Percentiles rank a stretch among this genome's conserved stretches.
Conservation (phyloP, 2,797 vertebrate species). For the Sebastolobus altivelis region DNA sequence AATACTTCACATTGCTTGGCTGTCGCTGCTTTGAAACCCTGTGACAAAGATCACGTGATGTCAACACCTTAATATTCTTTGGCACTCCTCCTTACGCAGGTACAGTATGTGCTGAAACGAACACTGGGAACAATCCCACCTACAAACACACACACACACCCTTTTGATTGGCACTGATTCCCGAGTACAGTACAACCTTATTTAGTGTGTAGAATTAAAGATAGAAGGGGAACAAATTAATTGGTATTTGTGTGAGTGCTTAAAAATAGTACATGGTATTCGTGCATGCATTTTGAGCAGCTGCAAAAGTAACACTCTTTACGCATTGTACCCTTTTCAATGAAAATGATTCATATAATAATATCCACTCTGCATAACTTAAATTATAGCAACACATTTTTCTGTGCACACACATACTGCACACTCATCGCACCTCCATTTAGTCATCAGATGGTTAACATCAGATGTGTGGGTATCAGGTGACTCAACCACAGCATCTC, state of each 20-base stretch:
- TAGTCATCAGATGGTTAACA: conserved; percentile 10
- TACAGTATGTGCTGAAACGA: not conserved
- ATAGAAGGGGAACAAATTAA: not conserved
- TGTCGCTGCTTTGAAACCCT: not conserved
- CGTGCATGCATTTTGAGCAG: not conserved
- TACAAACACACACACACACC: not conserved
- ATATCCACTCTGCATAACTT: not conserved
- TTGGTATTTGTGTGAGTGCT: not conserved
- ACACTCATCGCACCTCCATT: not conserved
- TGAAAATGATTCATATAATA: not conserved
- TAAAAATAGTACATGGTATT: not conserved
- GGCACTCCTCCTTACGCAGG: not conserved
- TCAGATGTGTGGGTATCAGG: conserved; percentile 12
- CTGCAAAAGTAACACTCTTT: not conserved
- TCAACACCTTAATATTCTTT: not conserved
- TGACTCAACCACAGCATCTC: conserved; percentile 17
- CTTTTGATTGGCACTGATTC: not conserved
- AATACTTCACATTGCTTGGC: not conserved
- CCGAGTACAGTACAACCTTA: not conserved
- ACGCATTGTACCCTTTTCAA: not conserved
- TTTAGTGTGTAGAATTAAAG: not conserved
- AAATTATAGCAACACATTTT: not conserved
- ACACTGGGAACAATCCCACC: not conserved
- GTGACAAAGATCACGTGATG: conserved; percentile 3
- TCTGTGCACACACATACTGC: not conserved